A percentile compares a stretch with the other conserved stretches of the same genome.
phyloP scores from a whole-genome alignment of 2,797 vertebrate genomes.

The Pantherophis alleghaniensis region DNA sequence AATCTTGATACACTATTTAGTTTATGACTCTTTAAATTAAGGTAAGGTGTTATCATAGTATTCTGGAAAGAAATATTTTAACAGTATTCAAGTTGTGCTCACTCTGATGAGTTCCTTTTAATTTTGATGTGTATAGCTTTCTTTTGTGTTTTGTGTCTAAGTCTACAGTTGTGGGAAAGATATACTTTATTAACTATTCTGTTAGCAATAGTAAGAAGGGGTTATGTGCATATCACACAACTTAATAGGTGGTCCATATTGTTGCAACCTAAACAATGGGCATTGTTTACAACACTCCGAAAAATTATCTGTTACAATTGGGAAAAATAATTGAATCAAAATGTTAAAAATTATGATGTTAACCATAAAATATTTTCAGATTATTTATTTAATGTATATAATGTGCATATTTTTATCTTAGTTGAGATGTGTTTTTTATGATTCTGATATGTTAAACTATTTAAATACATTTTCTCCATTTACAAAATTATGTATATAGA shows the following conservation, averaged over 20 bases:
- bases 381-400: constrained; percentile 71
- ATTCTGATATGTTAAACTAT: constrained; percentile 65
- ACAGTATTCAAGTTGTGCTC: constrained; percentile 51
- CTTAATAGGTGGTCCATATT: constrained; percentile 3
- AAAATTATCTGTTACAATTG: constrained; percentile 19
- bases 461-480: constrained; percentile 67
- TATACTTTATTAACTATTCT: constrained; percentile 51
- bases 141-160: constrained; percentile 19
- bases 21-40: neutral
- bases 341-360: constrained; percentile 48
- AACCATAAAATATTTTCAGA: constrained; percentile 56
- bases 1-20: neutral
- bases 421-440: constrained; percentile 73
- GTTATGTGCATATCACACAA: constrained; percentile 14
- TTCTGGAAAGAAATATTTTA: constrained; percentile 5
- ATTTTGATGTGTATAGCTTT: constrained; percentile 48
- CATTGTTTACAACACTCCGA: constrained; percentile 1
- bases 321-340: constrained; percentile 46
- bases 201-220: constrained; percentile 59
- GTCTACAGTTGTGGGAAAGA: constrained; percentile 42
- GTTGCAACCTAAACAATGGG: neutral
- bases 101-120: constrained; percentile 49
- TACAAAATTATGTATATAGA: constrained; percentile 67
- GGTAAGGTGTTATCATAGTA: constrained; percentile 32
- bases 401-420: constrained; percentile 73